Base-by-base conservation (phyloP, 92 coral and sea anemone species). In the Blastomussa wellsi region DNA sequence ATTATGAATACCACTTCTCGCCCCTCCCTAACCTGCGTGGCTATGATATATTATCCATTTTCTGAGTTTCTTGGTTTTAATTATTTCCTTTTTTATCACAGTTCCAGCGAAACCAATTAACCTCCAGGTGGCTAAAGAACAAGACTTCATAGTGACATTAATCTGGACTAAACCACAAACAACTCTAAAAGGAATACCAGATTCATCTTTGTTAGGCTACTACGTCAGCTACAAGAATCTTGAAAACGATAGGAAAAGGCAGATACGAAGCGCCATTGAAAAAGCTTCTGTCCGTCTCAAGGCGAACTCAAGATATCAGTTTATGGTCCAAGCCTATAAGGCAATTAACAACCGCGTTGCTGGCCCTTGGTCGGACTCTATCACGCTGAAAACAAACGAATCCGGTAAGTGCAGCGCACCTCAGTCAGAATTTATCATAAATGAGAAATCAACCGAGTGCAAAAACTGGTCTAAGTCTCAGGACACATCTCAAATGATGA, bases 81-180 rank as follows among this genome's bases (percentile, higher is more conserved):
- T 15, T 17, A 14, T 22, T 51, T 22, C 57, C 57, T 36, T 71
- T 70, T 20, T 9, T 24, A 29, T 20, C 44, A 26, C 62, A 83
- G 87, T 44, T 83, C 87, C 87, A 20, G 87, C 80, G 33, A 74
- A 74, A 44, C 80, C 80, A 31, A 44, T 32, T 37, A 75, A 75
- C 41, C n/a, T 83, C 16, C 47, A 38, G 24, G 15, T 57, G 24
- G n/a, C 31, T 4, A 0, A 20, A 3, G 31, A 4, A 3, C 7
- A 16, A 7, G 47, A 29, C 14, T 70, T 33, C 13, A 26, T 22
- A 28, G 53, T 41, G 28, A 17, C 5, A 20, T 10, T 83, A 22
- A 39, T 28, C 10, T 83, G 87, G 87, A 16, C 41, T 6, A 48
- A 44, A 35, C 80, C 81, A 13, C 22, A 1, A 31, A 75, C 80